Evolutionary conservation across 1,140 invertebrate genomes (phyloP), one percentile per base, ranked within the genome.

Genomic region (Belonocnema kinseyi): DNA sequence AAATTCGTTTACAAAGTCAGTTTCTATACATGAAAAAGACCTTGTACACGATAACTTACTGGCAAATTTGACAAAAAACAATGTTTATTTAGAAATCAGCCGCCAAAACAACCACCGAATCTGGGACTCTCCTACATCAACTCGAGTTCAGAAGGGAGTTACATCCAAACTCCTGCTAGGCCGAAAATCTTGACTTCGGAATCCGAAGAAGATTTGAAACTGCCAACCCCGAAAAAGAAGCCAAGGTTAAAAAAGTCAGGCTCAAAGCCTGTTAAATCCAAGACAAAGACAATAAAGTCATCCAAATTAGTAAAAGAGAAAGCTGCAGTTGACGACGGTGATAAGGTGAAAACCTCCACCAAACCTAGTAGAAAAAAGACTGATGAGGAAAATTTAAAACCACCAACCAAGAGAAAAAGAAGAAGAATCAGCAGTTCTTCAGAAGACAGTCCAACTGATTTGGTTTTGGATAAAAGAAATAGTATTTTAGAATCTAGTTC

Each of bases 281-380:
- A 74, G 11, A 61, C 58, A 77, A 54, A 74, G 11, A 61, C 58
- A 77, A 76, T 51, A 12, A 78, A 51, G 77, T 56, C 26, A 74
- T 56, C 66, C 51, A 77, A 7, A 14, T 4, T 13, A 78, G 21
- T 56, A 75, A 72, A 21, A 74, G 26, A 50, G 78, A 19, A 33
- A 14, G 21, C 13, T 1, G 10, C 17, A 58, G 13, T 21, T 58
- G 17, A 26, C 8, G 10, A 19, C 11, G 17, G 26, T 14, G 21
- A 33, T 21, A 21, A 26, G 8, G 12, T 12, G 21, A 3, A 21
- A 58, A 21, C 26, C 26, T 26, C 19, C 21, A 58, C 19, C 12
- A 58, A 17, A 13, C 10, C 19, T 13, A 54, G 1, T 10, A 54
- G 3, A 54, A 54, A 54, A 54, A 54, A n/a, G 53, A 54, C n/a